Conservation (phyloP, 2,797 vertebrate species). For the Eulemur albifrons region DNA sequence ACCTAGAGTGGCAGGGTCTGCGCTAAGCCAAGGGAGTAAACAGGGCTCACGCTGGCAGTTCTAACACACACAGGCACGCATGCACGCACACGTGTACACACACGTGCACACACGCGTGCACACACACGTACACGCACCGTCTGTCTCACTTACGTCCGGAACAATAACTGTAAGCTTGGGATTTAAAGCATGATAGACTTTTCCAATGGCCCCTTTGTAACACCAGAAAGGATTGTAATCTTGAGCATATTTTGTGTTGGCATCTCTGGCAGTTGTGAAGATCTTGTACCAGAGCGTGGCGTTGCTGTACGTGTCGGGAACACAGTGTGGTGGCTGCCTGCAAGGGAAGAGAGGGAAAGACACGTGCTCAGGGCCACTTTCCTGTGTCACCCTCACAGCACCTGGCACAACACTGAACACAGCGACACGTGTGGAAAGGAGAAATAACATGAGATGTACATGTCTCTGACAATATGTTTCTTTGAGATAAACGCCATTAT, state of each 20-base stretch:
- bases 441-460: background rate
- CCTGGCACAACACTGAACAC: background rate
- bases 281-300: slow-evolving; percentile 98
- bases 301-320: slow-evolving; percentile 96
- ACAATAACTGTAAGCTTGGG: slow-evolving; percentile 98
- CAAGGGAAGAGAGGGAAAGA: slow-evolving; percentile 51
- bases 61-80: too few relatives aligned
- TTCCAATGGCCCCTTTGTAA: slow-evolving; percentile 98
- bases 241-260: slow-evolving; percentile 96
- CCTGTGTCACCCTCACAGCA: background rate
- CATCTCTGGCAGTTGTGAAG: slow-evolving; percentile 95
- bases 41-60: background rate
- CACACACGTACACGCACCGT: too few relatives aligned
- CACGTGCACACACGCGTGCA: background rate
- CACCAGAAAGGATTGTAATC: slow-evolving; percentile 99
- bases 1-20: background rate
- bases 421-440: background rate
- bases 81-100: background rate
- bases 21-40: background rate
- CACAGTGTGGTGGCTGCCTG: slow-evolving; percentile 96
- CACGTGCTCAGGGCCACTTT: background rate
- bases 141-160: slow-evolving; percentile 92
- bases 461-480: background rate
- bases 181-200: slow-evolving; percentile 97
- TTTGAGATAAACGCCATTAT: background rate